Base-by-base conservation (phyloP, 2,888 invertebrate species). In the Cremastinae sp. region DNA sequence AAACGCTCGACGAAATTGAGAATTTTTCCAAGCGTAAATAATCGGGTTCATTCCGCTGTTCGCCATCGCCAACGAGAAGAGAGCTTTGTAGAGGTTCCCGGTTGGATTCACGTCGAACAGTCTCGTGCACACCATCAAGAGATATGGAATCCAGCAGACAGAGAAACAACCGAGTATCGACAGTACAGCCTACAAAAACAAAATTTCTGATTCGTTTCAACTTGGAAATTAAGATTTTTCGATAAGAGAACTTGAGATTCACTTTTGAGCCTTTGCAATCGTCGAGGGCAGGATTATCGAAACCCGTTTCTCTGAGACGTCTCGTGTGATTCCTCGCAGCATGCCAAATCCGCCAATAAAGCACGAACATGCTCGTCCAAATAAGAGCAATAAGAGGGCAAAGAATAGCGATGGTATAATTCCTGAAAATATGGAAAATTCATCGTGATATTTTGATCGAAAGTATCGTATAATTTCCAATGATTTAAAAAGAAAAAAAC, bases 11-110 rank as follows among this genome's bases (percentile, higher is more conserved):
- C 95, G 92, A 87, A 95, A 96, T 78, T 94, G 95, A 5, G 93
- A 91, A 87, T 95, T 96, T 88, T 96, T 96, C 96, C 96, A 96
- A 35, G 95, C 95, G 90, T 96, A 96, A 83, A 96, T 95, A 51
- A 96, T 90, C 0, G 96, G 96, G 90, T 96, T 96, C 85, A 95
- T 92, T 28, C 94, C 94, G 7, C 95, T 96, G 89, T 96, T 96
- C 64, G 94, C 92, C 91, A 96, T 94, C 20, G 95, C 96, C 78
- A 96, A 90, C 1, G 94, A 93, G 75, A 94, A 94, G 59, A 93
- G 92, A 12, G 91, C 90, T 81, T 93, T 93, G 89, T 94, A 94
- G 0, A 83, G 80, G 1, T 74, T 82, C 90, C 85, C 91, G 91
- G 85, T 91, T 90, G 66, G 91, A 89, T 78, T 91, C 89, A 81